Conservation (phyloP, 2,797 vertebrate species). For the Molossus molossus region DNA sequence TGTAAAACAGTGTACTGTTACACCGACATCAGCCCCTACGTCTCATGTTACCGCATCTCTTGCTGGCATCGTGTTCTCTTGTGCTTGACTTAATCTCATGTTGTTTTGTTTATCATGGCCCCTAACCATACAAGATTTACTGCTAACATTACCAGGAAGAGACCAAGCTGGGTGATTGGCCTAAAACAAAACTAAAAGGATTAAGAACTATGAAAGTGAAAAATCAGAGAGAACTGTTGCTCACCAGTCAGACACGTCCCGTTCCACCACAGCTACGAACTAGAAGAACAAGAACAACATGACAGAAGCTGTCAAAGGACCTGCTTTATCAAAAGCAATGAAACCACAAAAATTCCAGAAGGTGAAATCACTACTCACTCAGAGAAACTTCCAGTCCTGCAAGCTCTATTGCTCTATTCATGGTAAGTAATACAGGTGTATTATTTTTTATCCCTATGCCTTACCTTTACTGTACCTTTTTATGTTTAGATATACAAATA, state of each 20-base stretch:
- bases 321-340: not conserved
- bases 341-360: not conserved
- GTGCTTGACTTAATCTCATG: not conserved
- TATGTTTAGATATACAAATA: not conserved
- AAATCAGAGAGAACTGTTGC: not conserved
- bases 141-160: not conserved
- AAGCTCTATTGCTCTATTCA: not conserved
- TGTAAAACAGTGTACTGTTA: not conserved
- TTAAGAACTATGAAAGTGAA: not conserved
- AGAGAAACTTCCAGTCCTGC: not conserved
- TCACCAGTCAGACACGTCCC: not conserved
- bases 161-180: too few species aligned
- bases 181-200: not conserved
- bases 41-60: not conserved
- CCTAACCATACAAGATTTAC: not conserved
- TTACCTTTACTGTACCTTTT: not conserved
- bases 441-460: not conserved
- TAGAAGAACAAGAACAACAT: not conserved
- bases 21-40: not conserved
- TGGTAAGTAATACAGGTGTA: not conserved
- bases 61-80: not conserved
- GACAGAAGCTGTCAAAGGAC: not conserved
- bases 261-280: not conserved
- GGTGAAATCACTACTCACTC: not conserved
- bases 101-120: not conserved